Evolutionary conservation across 2,888 invertebrate species (phyloP), one percentile per base, ranked within the genome.

Genomic region (Lucinisca nassula): DNA sequence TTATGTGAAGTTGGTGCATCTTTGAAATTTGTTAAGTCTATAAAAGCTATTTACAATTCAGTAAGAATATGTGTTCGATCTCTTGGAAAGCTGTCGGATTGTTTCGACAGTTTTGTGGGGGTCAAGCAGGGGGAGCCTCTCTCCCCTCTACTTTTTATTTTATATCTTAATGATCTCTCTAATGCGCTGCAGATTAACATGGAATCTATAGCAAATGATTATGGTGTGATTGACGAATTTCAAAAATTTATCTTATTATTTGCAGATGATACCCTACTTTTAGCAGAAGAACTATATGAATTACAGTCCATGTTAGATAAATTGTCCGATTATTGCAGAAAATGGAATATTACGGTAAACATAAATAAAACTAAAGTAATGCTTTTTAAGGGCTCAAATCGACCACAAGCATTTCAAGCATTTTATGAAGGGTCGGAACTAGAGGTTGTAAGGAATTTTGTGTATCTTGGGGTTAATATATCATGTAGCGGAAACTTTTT

Each of bases 111-210:
- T 55, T 51, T 27, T 51, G 70, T 82, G 4, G 77, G 77, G 2
- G 82, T 82, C 6, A 80, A 82, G 30, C 77, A 70, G 49, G 55
- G 77, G 10, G 82, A 82, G 27, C 78, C 82, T 0, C 21, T 82
- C n/a, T 78, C 76, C 30, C 76, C 77, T 38, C n/a, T n/a, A 38
- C 58, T 80, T 80, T 80, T 80, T 35, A 70, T 49, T 61, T 72
- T 82, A 73, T 73, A 73, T 58, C 73, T 78, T 8, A 32, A 70
- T 70, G 38, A 78, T 61, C 32, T 78, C 21, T 24, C 37, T 24
- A 17, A 37, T 58, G 61, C 81, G 32, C 30, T 84, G 30, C 38
- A 24, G 4, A 21, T 37, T 37, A 32, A 72, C 12, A n/a, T 37
- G n/a, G 72, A 61, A 8, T n/a, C n/a, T n/a, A 10, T 3, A 37